These are phyloP conservation scores for Diorhabda carinulata DNA, from an alignment of 1,140 invertebrate species.

Conservation along the genomic window DNA sequence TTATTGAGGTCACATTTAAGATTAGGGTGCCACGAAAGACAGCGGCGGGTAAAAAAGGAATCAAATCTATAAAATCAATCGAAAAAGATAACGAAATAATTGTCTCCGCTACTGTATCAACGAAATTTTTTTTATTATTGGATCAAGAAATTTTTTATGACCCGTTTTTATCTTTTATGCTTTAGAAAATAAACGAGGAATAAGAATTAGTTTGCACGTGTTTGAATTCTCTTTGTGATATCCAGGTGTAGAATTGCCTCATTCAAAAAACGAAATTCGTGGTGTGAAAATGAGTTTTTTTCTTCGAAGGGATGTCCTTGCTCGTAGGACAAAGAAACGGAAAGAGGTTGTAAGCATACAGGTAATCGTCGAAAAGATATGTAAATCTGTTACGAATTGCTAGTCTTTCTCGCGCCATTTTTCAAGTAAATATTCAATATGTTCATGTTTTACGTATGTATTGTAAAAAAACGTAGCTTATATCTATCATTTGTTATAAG, in stretches of 20 bases:
- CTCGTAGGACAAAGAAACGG: not conserved
- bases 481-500: too few species aligned
- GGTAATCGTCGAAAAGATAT: not conserved
- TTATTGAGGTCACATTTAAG: constrained; percentile 2
- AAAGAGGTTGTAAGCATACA: not conserved
- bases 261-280: not conserved
- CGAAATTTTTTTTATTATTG: not conserved
- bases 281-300: constrained; percentile 2
- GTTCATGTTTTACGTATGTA: too few species aligned
- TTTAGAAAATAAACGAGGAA: constrained; percentile 3
- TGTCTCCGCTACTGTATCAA: not conserved
- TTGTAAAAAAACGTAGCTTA: too few species aligned
- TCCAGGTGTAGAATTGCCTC: not conserved
- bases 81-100: too few species aligned
- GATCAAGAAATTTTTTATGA: not conserved
- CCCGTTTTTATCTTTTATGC: not conserved
- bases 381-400: not conserved
- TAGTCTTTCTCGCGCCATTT: too few species aligned
- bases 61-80: too few species aligned
- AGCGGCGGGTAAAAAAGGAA: not conserved
- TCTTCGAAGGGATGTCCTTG: not conserved
- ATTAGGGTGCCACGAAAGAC: not conserved
- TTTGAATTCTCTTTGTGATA: not conserved
- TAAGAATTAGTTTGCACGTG: constrained; percentile 2
- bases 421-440: too few species aligned